Conservation (phyloP, 2,113 vertebrate genomes). For the Greenwoodochromis staneri region DNA sequence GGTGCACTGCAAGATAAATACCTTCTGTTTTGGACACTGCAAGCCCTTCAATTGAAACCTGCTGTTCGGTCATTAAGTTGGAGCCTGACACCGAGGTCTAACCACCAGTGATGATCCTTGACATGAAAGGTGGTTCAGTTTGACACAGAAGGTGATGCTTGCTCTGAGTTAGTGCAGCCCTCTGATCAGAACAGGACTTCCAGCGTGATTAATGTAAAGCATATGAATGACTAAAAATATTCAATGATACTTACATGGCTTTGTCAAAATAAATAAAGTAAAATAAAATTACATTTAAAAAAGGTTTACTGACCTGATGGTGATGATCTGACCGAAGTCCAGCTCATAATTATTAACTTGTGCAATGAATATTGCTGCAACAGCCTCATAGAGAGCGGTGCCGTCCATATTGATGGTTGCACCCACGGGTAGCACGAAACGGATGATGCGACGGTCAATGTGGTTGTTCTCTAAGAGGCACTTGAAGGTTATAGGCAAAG, state of each 20-base stretch:
- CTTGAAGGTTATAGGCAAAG: constrained; percentile 98
- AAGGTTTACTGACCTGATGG: constrained; percentile 82
- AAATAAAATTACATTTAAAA: neutral
- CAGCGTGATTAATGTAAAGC: neutral
- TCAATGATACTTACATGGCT: neutral
- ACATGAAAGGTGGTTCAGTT: neutral
- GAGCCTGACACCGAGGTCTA: neutral
- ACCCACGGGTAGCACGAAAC: constrained; percentile 91
- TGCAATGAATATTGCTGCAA: constrained; percentile 95
- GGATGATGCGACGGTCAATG: constrained; percentile 90
- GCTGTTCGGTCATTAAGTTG: neutral
- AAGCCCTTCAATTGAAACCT: neutral
- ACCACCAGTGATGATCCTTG: neutral
- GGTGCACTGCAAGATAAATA: neutral
- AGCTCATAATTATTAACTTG: constrained; percentile 97
- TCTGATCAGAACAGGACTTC: neutral
- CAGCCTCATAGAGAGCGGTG: constrained; percentile 90
- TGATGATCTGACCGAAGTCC: constrained; percentile 96
- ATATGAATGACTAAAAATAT: neutral
- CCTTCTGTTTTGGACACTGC: neutral
- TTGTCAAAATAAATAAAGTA: neutral
- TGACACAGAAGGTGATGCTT: neutral
- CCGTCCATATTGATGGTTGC: constrained; percentile 98
- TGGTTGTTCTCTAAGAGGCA: constrained; percentile 98
- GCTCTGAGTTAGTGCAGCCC: neutral